These are phyloP conservation scores for Mystacornis crossleyi DNA, from an alignment of 2,113 vertebrate species.

Conservation along the genomic window DNA sequence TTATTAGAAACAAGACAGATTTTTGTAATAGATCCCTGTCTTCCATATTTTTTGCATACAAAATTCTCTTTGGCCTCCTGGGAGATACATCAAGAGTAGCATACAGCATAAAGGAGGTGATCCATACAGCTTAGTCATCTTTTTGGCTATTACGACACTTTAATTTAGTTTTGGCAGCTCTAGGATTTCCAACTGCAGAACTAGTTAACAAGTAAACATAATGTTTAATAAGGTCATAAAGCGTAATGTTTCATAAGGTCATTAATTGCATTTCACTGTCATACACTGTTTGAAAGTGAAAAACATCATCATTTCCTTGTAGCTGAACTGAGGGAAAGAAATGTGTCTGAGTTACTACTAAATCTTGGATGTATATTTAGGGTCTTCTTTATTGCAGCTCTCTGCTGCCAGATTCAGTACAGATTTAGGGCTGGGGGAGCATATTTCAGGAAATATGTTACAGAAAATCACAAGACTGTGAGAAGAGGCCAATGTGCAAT, in stretches of 20 bases:
- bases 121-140: background rate
- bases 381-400: background rate
- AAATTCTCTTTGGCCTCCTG: background rate
- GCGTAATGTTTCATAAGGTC: background rate
- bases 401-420: background rate
- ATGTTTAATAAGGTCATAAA: background rate
- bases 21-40: background rate
- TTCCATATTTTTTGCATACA: background rate
- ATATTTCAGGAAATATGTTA: background rate
- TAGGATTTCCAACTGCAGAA: background rate
- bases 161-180: background rate
- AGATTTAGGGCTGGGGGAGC: background rate
- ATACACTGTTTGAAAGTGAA: background rate
- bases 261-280: slow-evolving; percentile 6
- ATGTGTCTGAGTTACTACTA: background rate
- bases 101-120: background rate
- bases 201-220: background rate
- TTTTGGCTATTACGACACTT: background rate
- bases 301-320: background rate
- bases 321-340: background rate
- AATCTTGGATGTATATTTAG: background rate
- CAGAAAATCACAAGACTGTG: background rate
- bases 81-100: background rate
- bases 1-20: background rate
- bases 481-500: background rate